These are phyloP conservation scores for Drosophila nr. fundita DNA, from an alignment of 2,888 invertebrate species.

Conservation along the genomic window DNA sequence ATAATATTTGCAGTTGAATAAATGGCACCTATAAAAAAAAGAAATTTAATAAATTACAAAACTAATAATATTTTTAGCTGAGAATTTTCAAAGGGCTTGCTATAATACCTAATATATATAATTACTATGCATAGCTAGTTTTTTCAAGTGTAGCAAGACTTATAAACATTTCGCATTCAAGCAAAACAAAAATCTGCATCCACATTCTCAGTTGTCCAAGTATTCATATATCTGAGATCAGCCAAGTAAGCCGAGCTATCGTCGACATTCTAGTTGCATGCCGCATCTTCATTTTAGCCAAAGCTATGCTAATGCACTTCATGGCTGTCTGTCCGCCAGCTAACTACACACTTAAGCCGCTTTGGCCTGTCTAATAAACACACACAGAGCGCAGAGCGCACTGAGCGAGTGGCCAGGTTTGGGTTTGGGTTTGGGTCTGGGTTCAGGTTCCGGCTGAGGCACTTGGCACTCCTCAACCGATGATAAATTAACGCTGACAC, in stretches of 20 bases:
- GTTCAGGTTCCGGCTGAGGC: slow-evolving; percentile 3
- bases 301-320: slow-evolving; percentile 51
- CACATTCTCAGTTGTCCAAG: not conserved
- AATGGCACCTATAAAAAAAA: not conserved
- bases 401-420: not conserved
- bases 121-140: not conserved
- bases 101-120: too few species aligned
- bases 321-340: slow-evolving; percentile 27
- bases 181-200: slow-evolving; percentile 1
- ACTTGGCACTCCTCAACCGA: slow-evolving; percentile 30
- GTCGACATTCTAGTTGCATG: slow-evolving; percentile 17
- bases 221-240: slow-evolving; percentile 21
- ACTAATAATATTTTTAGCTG: not conserved
- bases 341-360: slow-evolving; percentile 58
- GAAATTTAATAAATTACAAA: not conserved
- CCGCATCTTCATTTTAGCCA: slow-evolving; percentile 33
- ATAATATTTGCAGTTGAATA: not conserved
- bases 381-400: slow-evolving; percentile 2
- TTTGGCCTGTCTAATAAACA: slow-evolving; percentile 56
- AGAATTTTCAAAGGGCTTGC: not conserved
- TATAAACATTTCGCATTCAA: not conserved
- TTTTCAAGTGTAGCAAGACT: not conserved
- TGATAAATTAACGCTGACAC: slow-evolving; percentile 81
- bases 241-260: slow-evolving; percentile 19
- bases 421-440: not conserved